Evolutionary conservation across 2,888 invertebrate genomes (phyloP).

Genomic region (Amaurobius ferox): DNA sequence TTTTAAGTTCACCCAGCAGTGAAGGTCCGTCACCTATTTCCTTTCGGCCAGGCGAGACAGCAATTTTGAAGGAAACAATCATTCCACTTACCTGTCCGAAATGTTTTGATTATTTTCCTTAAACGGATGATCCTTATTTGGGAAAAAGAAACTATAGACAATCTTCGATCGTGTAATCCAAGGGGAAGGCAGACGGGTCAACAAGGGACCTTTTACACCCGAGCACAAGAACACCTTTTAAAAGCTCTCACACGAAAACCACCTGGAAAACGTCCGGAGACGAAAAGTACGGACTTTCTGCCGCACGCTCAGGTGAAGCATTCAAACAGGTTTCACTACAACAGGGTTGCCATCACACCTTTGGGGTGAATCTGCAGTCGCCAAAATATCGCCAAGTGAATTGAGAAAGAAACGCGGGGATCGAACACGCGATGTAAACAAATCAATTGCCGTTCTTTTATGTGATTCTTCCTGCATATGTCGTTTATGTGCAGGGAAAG

Average conservation of each 20-base stretch:
- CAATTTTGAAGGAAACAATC: neutral
- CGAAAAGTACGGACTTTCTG: neutral
- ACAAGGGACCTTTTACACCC: neutral
- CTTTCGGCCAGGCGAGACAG: neutral
- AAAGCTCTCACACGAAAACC: neutral
- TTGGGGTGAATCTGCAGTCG: too few species aligned
- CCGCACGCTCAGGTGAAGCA: constrained; percentile 1
- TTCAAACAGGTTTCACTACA: constrained; percentile 4
- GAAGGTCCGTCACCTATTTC: neutral
- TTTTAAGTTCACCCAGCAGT: too few species aligned
- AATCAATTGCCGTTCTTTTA: too few species aligned
- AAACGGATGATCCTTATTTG: neutral
- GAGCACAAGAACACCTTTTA: neutral
- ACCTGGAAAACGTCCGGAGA: neutral
- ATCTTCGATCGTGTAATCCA: constrained; percentile 1
- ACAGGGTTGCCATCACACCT: neutral
- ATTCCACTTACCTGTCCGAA: neutral
- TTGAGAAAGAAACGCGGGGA: too few species aligned
- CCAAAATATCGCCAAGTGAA: neutral
- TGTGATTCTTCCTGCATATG: too few species aligned
- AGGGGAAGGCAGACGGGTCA: neutral
- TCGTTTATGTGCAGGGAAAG: too few species aligned
- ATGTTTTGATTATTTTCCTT: neutral
- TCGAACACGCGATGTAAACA: too few species aligned
- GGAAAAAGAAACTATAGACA: neutral